Base-by-base conservation (phyloP, 2,113 vertebrate genomes). In the Odocoileus hemionus region DNA sequence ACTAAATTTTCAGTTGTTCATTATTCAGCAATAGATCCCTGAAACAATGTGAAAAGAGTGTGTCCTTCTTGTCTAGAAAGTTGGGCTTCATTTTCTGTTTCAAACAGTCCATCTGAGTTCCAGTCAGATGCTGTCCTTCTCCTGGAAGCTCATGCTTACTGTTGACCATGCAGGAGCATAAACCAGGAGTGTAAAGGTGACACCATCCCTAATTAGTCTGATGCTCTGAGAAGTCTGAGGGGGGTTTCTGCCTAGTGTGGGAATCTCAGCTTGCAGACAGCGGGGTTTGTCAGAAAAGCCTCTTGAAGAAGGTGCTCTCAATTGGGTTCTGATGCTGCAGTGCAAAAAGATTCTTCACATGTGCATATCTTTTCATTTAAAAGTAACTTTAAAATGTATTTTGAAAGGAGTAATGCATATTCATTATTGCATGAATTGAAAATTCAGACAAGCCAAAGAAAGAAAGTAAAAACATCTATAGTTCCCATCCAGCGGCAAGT, bases 361-460 rank as follows among this genome's bases (percentile, higher is more conserved):
- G 23, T 94, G 1, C 11, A 54, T 74, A 64, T 80, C 30, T 85
- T 87, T 97, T 93, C 60, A 83, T 76, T 89, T 64, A 74, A 97
- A 97, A 91, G 91, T 61, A 86, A 55, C 33, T 52, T 85, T 16
- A 84, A 45, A 88, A 70, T 21, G 76, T 79, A 67, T 43, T 93
- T 93, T 97, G 80, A 58, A 89, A 91, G 50, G 25, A 70, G 2
- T 13, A 58, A 47, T 85, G 30, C 58, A 86, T 93, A 74, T 95
- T 94, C 61, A 91, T 82, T 47, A 58, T 54, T 89, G 47, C 39
- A 80, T 88, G 39, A 93, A 55, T 14, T 45, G 23, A 95, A 97
- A 97, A 95, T 93, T 88, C 9, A 86, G 94, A 45, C n/a, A 91
- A 58, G 25, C 10, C 36, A 43, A 90, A 87, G 91, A 50, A 94